Evolutionary conservation across 2,113 vertebrate species (phyloP).

Genomic region (Gallinago media): DNA sequence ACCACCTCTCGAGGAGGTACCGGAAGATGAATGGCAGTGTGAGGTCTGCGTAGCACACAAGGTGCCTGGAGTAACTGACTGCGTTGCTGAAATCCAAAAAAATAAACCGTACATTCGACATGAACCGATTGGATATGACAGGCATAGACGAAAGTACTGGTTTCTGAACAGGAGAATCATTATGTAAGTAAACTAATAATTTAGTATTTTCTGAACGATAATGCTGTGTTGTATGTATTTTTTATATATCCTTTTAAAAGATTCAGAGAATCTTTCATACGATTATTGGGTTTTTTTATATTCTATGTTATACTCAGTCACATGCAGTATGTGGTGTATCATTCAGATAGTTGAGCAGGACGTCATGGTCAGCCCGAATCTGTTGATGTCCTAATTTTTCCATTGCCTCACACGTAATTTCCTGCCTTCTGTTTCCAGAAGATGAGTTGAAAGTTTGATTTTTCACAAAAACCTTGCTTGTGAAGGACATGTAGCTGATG

Average conservation of each 20-base stretch:
- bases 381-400: neutral
- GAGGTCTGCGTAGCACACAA: constrained; percentile 97
- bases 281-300: neutral
- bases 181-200: constrained; percentile 84
- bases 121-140: constrained; percentile 95
- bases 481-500: neutral
- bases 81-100: constrained; percentile 94
- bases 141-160: constrained; percentile 96
- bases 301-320: neutral
- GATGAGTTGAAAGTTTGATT: neutral
- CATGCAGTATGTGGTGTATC: neutral
- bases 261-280: neutral
- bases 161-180: constrained; percentile 96
- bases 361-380: neutral
- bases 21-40: constrained; percentile 98
- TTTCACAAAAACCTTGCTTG: neutral
- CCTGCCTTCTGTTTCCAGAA: neutral
- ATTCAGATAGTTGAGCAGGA: neutral
- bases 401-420: neutral
- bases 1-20: constrained; percentile 92
- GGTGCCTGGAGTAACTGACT: constrained; percentile 96
- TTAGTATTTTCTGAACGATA: neutral
- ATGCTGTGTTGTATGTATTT: neutral
- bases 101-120: constrained; percentile 94
- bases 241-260: neutral